Base-by-base conservation (phyloP, 2,888 invertebrate genomes). In the Andricus curvator region DNA sequence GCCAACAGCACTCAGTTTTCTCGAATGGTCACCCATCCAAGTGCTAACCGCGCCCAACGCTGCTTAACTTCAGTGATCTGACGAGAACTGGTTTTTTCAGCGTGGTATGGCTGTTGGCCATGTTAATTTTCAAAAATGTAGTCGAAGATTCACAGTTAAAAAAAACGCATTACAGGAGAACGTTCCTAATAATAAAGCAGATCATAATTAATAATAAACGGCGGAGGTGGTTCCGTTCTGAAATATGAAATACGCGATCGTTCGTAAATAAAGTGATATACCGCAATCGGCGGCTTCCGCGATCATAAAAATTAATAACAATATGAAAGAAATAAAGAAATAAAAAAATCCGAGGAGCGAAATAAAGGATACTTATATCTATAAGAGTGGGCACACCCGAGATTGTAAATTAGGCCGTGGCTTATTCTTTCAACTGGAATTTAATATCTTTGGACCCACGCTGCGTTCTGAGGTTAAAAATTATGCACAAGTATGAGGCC, bases 391-490 rank as follows among this genome's bases (percentile, higher is more conserved):
- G 87, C 86, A 87, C 88, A 86, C 89, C 87, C 89, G 86, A 84
- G 87, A 88, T 89, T 90, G 91, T 91, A 91, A 92, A 92, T 92
- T 91, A 90, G 85, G 88, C 84, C 86, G 88, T 86, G 88, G 88
- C 88, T 90, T 90, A 90, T 90, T 91, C 89, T 90, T 90, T 88
- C 85, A 85, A 82, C 84, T 87, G 89, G 88, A 91, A 91, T 91
- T 91, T 91, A 92, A 91, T 91, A 91, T 89, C 87, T 83, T 80
- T 81, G 90, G 88, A 90, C 88, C 89, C 91, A 91, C 89, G 91
- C 91, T 91, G 91, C 79, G 91, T 86, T 85, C 87, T 83, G 85
- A 86, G 86, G 85, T 86, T 88, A 85, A 88, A 89, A 91, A 90
- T 91, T 90, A 90, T 89, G 84, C 84, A 80, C 84, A 80, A 86